These are phyloP conservation scores for Carabus problematicus DNA, from an alignment of 2,888 invertebrate genomes.

Conservation along the genomic window DNA sequence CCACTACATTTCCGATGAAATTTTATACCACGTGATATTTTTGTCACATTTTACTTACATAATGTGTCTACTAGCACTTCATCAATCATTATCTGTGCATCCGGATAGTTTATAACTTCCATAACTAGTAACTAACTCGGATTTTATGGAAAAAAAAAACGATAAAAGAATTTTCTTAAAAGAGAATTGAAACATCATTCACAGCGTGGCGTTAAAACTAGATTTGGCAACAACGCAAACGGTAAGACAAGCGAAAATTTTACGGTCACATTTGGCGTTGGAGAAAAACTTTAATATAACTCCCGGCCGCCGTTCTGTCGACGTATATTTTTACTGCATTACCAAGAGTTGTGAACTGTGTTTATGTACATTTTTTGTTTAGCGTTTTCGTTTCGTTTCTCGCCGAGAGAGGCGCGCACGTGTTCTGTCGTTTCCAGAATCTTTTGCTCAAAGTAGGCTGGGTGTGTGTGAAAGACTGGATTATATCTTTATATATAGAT, in stretches of 20 bases:
- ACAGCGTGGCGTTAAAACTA: no score
- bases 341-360: constrained; percentile 41
- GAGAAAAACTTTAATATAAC: constrained; percentile 40
- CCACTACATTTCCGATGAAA: no score
- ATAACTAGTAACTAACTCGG: no score
- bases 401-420: constrained; percentile 22
- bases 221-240: constrained; percentile 7
- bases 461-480: not conserved
- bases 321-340: constrained; percentile 41
- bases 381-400: constrained; percentile 24
- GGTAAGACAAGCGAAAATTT: constrained; percentile 41
- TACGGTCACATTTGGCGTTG: constrained; percentile 39
- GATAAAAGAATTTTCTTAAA: no score
- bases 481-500: not conserved
- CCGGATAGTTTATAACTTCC: no score
- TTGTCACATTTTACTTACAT: no score
- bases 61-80: no score
- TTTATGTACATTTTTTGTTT: constrained; percentile 36
- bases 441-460: not conserved
- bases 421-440: not conserved
- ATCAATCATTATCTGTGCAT: no score
- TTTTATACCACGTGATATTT: no score
- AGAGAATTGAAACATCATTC: no score
- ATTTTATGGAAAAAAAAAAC: no score
- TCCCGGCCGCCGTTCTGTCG: constrained; percentile 30